phyloP scores from a whole-genome alignment of 2,888 invertebrate genomes.

The Perithous albicinctus region DNA sequence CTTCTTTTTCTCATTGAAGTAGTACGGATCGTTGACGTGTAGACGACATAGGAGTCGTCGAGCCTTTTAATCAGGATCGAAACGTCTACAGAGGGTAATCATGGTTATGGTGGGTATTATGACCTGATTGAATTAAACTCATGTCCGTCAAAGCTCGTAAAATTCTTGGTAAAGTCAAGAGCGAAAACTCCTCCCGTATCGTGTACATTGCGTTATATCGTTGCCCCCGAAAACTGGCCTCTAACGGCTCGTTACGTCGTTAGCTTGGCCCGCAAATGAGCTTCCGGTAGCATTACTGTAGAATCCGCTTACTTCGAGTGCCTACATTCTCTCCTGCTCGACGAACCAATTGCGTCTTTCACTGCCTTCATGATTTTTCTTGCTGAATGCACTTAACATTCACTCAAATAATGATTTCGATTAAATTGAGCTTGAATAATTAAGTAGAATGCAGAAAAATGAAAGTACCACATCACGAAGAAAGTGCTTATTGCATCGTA shows the following conservation, averaged over 20 bases:
- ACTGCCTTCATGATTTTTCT: background rate
- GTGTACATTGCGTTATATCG: conserved; percentile 78
- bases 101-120: conserved; percentile 83
- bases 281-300: conserved; percentile 69
- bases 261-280: conserved; percentile 71
- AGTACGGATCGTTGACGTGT: conserved; percentile 54
- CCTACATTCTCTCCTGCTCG: conserved; percentile 1
- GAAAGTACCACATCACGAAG: conserved; percentile 49
- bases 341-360: conserved; percentile 54
- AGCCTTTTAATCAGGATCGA: conserved; percentile 79
- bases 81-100: conserved; percentile 77
- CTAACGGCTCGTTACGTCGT: conserved; percentile 79
- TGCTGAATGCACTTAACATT: background rate
- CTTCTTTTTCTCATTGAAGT: background rate
- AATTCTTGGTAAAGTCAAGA: conserved; percentile 83
- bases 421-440: conserved; percentile 16
- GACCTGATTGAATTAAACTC: conserved; percentile 83
- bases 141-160: conserved; percentile 82
- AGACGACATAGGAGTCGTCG: conserved; percentile 60
- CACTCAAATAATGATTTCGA: background rate
- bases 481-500: conserved; percentile 40
- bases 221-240: conserved; percentile 75
- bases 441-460: conserved; percentile 32
- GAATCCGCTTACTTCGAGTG: conserved; percentile 65
- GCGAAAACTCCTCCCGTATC: conserved; percentile 82